A percentile compares a stretch with the other conserved stretches of the same genome.
Conservation (phyloP, 2,888 invertebrate genomes). For the Eilema sororculum region DNA sequence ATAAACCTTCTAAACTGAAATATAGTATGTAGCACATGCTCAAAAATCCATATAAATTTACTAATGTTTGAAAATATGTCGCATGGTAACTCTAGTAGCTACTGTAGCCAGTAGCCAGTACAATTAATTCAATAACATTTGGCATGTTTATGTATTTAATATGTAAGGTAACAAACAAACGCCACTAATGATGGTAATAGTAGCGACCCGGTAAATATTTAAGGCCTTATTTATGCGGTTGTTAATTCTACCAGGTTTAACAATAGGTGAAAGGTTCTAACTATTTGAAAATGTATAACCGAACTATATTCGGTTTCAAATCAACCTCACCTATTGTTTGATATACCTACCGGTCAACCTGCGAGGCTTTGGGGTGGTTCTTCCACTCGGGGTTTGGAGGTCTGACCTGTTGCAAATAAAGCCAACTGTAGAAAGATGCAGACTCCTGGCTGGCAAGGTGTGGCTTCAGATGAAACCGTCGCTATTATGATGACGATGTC, state of each 20-base stretch:
- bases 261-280: not conserved
- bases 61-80: not conserved
- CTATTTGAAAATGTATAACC: not conserved
- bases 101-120: too few relatives aligned
- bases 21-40: not conserved
- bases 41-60: not conserved
- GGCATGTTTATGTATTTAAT: constrained; percentile 4
- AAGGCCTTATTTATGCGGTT: not conserved
- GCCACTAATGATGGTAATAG: not conserved
- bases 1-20: not conserved
- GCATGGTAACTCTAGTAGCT: not conserved
- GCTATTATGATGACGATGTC: not conserved
- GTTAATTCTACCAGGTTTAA: not conserved
- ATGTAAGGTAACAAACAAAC: constrained; percentile 2
- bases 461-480: not conserved
- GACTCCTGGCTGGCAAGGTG: too few relatives aligned
- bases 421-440: not conserved
- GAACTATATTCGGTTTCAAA: not conserved
- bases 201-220: not conserved
- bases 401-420: not conserved
- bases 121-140: constrained; percentile 1
- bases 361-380: too few relatives aligned
- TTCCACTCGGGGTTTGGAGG: too few relatives aligned
- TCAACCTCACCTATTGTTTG: not conserved
- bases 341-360: too few relatives aligned